phyloP scores from a whole-genome alignment of 1,140 invertebrate genomes.

The Hypsibius dujardini region DNA sequence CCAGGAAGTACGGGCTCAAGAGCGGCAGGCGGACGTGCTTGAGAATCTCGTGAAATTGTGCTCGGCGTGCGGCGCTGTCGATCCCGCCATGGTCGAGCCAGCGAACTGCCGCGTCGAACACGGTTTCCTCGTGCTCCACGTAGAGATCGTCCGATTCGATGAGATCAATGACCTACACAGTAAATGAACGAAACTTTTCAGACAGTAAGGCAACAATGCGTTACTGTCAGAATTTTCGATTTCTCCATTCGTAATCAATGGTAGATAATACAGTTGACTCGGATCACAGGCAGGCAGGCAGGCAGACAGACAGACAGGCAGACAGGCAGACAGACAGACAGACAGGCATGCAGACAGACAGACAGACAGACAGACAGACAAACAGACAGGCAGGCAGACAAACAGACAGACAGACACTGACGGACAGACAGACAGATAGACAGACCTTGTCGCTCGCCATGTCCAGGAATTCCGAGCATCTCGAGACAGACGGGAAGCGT shows the following conservation, averaged over 20 bases:
- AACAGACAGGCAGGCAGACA: too few species aligned
- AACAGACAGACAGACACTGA: too few species aligned
- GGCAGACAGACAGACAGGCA: too few species aligned
- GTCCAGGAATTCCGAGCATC: constrained; percentile 9
- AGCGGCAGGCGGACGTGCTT: constrained; percentile 40
- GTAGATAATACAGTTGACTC: too few species aligned
- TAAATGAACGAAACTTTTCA: background rate
- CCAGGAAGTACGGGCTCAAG: constrained; percentile 42
- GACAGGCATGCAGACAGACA: too few species aligned
- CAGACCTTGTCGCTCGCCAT: constrained; percentile 13
- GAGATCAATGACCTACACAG: constrained; percentile 33
- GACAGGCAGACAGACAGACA: too few species aligned
- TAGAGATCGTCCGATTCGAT: constrained; percentile 39
- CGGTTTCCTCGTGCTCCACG: constrained; percentile 39
- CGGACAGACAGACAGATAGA: background rate
- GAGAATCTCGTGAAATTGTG: constrained; percentile 34
- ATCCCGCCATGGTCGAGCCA: constrained; percentile 37
- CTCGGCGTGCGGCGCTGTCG: constrained; percentile 23
- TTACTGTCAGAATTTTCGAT: too few species aligned
- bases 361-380: too few species aligned
- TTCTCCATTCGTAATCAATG: too few species aligned
- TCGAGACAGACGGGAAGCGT: constrained; percentile 16
- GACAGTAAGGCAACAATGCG: too few species aligned
- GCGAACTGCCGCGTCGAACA: constrained; percentile 38
- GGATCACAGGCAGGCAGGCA: too few species aligned